These are phyloP conservation scores for Pterophyllum scalare DNA, from an alignment of 2,113 vertebrate species.

Conservation along the genomic window DNA sequence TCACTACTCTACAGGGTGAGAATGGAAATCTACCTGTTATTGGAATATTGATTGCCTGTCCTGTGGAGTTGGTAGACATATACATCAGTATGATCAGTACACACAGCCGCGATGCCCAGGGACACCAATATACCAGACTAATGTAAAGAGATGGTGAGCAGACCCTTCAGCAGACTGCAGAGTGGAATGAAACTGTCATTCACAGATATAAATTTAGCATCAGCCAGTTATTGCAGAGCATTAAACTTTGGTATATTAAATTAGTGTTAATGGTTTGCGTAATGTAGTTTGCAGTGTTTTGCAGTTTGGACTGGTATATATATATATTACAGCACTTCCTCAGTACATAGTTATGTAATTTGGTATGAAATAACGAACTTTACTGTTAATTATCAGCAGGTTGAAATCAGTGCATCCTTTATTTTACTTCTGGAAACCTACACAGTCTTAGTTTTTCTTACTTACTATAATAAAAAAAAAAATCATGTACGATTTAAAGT, in stretches of 20 bases:
- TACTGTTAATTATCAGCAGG: not conserved
- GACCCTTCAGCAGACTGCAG: conserved; percentile 29
- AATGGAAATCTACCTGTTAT: conserved; percentile 73
- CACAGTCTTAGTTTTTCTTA: not conserved
- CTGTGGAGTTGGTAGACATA: conserved; percentile 57
- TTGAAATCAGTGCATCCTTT: not conserved
- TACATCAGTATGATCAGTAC: conserved; percentile 73
- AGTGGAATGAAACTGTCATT: conserved; percentile 12
- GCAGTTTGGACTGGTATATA: not conserved
- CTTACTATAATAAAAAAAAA: not conserved
- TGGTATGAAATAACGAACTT: not conserved
- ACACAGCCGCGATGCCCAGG: conserved; percentile 35
- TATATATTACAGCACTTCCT: not conserved
- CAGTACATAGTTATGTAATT: not conserved
- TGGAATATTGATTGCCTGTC: conserved; percentile 74
- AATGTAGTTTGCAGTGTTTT: conserved; percentile 25
- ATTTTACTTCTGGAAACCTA: not conserved
- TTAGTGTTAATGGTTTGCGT: conserved; percentile 37
- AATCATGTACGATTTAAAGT: conserved; percentile 24
- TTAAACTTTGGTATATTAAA: conserved; percentile 45
- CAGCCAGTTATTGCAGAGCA: conserved; percentile 24
- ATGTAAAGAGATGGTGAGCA: conserved; percentile 63
- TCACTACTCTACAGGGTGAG: conserved; percentile 32
- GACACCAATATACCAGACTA: conserved; percentile 48
- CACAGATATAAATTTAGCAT: conserved; percentile 47